Evolutionary conservation across 2,797 vertebrate genomes (phyloP).

Genomic region (Malacoctenus gilli): DNA sequence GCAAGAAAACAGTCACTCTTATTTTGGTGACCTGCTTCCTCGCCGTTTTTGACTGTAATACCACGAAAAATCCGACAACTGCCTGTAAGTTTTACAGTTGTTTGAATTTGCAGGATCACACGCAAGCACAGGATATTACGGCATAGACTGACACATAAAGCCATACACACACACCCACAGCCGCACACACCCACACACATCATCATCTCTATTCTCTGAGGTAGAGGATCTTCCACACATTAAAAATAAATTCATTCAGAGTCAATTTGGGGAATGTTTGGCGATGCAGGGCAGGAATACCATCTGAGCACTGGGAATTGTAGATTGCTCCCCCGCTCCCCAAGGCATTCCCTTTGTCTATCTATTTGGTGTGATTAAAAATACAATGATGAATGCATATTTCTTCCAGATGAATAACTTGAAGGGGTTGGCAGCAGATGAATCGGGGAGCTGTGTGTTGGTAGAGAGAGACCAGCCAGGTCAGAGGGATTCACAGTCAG

Average conservation of each 20-base stretch:
- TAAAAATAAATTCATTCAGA: constrained; percentile 87
- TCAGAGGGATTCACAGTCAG: constrained; percentile 73
- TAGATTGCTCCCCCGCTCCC: constrained; percentile 78
- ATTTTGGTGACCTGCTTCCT: too few species aligned
- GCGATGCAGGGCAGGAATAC: constrained; percentile 82
- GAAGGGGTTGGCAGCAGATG: constrained; percentile 83
- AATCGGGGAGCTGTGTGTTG: constrained; percentile 78
- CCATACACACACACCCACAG: constrained; percentile 29
- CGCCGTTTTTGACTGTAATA: too few species aligned
- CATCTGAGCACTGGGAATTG: constrained; percentile 83
- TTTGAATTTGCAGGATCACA: not conserved
- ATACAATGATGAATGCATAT: constrained; percentile 88
- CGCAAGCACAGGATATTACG: constrained; percentile 19
- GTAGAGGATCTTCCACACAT: constrained; percentile 77
- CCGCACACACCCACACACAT: constrained; percentile 35
- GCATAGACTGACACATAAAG: constrained; percentile 33
- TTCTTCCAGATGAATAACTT: constrained; percentile 86
- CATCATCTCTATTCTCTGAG: constrained; percentile 66
- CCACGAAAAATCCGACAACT: too few species aligned
- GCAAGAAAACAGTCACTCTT: not conserved
- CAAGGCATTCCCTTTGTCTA: constrained; percentile 84
- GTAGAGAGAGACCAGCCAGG: constrained; percentile 75
- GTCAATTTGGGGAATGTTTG: constrained; percentile 86
- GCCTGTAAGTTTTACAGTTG: too few species aligned
- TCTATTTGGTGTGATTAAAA: constrained; percentile 88